phyloP scores from a whole-genome alignment of 2,113 vertebrate species.

The Chaetura pelagica region DNA sequence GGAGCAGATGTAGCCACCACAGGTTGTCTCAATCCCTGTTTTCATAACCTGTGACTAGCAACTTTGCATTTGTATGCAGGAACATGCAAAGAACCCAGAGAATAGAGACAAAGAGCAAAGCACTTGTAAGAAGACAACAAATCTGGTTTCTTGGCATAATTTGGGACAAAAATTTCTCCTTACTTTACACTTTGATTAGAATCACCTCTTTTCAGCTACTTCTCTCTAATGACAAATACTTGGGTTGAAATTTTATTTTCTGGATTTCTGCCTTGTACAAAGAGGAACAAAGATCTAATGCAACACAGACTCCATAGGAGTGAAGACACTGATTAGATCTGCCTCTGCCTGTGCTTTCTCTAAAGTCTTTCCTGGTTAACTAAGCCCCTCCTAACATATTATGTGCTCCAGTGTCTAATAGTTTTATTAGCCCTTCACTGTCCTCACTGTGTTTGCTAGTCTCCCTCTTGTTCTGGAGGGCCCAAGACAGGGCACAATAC shows the following conservation, averaged over 20 bases:
- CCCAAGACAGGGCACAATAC: neutral
- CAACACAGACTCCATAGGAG: neutral
- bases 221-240: neutral
- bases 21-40: neutral
- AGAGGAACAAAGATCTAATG: neutral
- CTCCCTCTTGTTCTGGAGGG: neutral
- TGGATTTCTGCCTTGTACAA: neutral
- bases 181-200: neutral
- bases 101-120: neutral
- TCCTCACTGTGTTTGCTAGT: neutral
- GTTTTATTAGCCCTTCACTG: too few relatives aligned
- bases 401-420: too few relatives aligned
- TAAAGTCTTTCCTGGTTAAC: neutral
- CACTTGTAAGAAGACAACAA: neutral
- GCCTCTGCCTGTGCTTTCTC: neutral
- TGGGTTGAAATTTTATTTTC: neutral
- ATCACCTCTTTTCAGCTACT: neutral
- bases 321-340: neutral
- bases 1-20: neutral
- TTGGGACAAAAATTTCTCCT: neutral
- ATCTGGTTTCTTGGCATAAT: neutral
- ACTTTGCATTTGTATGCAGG: neutral
- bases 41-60: neutral
- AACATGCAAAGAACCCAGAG: neutral
- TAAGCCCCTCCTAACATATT: neutral